phyloP scores from a whole-genome alignment of 2,888 invertebrate species.

The Drosophila infuscata region DNA sequence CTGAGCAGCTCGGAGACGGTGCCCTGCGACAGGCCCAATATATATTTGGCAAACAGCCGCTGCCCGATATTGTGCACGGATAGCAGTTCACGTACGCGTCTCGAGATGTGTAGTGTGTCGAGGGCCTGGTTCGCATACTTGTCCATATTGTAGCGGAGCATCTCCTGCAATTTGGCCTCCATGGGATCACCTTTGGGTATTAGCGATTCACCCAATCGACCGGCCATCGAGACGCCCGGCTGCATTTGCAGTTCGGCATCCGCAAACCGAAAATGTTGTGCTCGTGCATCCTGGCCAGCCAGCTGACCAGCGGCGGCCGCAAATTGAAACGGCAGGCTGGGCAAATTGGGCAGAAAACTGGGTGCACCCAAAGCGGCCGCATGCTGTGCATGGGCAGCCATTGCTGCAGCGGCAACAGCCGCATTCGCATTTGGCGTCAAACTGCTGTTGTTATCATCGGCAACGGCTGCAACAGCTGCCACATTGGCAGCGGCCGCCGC shows the following conservation, averaged over 20 bases:
- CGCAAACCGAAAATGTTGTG: constrained; percentile 92
- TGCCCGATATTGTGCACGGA: constrained; percentile 99
- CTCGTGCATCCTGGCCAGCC: constrained; percentile 88
- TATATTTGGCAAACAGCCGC: constrained; percentile 98
- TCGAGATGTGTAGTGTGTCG: constrained; percentile 97
- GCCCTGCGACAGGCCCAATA: constrained; percentile 98
- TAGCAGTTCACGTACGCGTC: constrained; percentile 95
- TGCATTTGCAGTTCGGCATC: constrained; percentile 91
- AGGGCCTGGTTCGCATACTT: constrained; percentile 97
- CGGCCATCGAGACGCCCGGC: constrained; percentile 92
- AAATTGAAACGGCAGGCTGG: constrained; percentile 87
- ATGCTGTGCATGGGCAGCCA: constrained; percentile 82
- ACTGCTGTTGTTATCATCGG: constrained; percentile 83
- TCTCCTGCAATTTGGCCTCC: constrained; percentile 96
- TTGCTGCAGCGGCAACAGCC: constrained; percentile 67
- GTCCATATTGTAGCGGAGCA: constrained; percentile 97
- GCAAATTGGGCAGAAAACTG: constrained; percentile 82
- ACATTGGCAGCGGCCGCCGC: constrained; percentile 65
- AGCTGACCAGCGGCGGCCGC: constrained; percentile 73
- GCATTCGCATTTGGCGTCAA: constrained; percentile 67
- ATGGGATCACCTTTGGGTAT: constrained; percentile 97
- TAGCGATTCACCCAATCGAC: constrained; percentile 93
- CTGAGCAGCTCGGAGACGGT: constrained; percentile 99
- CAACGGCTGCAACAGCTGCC: constrained; percentile 51
- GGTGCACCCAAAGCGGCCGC: constrained; percentile 80